Evolutionary conservation across 2,888 invertebrate genomes (phyloP), one percentile per base, ranked within the genome.

Genomic region (Lasioglossum malachurum): DNA sequence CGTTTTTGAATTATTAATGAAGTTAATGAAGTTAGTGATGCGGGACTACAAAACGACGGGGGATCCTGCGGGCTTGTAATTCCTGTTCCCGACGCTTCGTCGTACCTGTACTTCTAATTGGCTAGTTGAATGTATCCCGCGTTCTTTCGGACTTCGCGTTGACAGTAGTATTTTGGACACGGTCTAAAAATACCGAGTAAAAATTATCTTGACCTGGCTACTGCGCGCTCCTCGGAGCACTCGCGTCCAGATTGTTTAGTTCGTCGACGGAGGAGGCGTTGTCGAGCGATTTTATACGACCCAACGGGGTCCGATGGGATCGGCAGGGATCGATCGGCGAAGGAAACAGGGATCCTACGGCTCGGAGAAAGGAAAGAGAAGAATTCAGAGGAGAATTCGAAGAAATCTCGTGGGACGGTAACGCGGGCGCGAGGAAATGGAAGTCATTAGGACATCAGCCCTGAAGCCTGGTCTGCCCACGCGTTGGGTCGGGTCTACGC

Each of bases 401-500:
- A n/a, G 14, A 27, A 53, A 53, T 41, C 31, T 7, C 71, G 49
- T n/a, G 60, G 53, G 60, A 41, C 23, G 53, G 64, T 46, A 84
- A 71, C 60, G 64, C 16, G 49, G 12, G 44, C 41, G 86, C 87
- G 89, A 88, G 89, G 87, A 90, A 86, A 86, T 84, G 84, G 76
- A 86, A 86, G 86, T 84, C 83, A 84, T 86, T 84, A 77, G 86
- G 90, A 91, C 89, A 90, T 90, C 88, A 88, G 91, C 87, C 89
- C 89, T 88, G 84, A 80, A 80, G 81, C 84, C 88, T 84, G 88
- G 71, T 75, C 80, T 82, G 73, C 78, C 87, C 82, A 87, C 82
- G 84, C 89, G 90, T 84, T 90, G 88, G 88, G 87, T 82, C 87
- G 87, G 89, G 89, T 90, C 91, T 92, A 88, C 85, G 83, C 82